Evolutionary conservation across 2,888 invertebrate genomes (phyloP), one percentile per base, ranked within the genome.

Genomic region (Sycophila texana): DNA sequence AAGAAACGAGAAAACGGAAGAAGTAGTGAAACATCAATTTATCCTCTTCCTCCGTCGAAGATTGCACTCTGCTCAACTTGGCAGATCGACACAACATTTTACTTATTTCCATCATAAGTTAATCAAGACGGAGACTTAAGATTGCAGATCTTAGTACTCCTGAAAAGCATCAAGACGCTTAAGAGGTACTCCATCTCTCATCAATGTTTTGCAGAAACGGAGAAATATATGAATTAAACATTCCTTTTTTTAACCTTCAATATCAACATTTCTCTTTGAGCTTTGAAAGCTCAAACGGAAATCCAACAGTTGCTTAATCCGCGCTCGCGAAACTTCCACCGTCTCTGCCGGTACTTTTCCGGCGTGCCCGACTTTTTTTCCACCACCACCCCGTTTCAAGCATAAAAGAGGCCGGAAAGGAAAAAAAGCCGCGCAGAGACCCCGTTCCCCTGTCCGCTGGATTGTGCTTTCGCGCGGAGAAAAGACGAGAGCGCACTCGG

Each of bases 401-500:
- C 20, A 18, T 30, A 10, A 70, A 53, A 61, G 14, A n/a, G 30
- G n/a, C 13, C 47, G n/a, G 39, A 12, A 22, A 18, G 16, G 26
- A 22, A 66, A 63, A 18, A 47, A 65, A 47, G 20, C 14, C 39
- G 47, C 47, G 51, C 22, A 14, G 51, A 51, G 66, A 22, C 26
- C 51, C 51, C 51, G 20, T 51, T 51, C 18, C 14, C 13, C 22
- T 22, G 18, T 16, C 14, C 51, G 61, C 16, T 16, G n/a, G 61
- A 61, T 61, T 39, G 61, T 63, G 39, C 61, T 16, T 63, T 39
- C 39, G 39, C 30, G 47, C 30, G 63, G 39, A n/a, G n/a, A n/a
- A 53, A n/a, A n/a, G n/a, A 13, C n/a, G 78, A 67, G 63, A 70
- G 70, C 70, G 47, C 39, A 51, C 72, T 72, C 77, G 20, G 47